Evolutionary conservation across 2,113 vertebrate species (phyloP).

Genomic region (Bos javanicus): DNA sequence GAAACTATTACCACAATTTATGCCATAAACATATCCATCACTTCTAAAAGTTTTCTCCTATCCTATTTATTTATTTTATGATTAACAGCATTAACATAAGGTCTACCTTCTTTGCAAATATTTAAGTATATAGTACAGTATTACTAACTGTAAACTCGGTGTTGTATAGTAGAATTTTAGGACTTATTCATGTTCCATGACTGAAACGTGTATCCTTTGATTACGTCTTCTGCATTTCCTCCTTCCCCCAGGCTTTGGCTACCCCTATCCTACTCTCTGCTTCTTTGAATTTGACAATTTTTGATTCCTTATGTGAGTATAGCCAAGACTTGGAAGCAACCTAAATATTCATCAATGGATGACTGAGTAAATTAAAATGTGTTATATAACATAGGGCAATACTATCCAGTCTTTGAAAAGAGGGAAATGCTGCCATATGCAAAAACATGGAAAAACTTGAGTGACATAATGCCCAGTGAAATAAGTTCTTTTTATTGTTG

Average conservation of each 20-base stretch:
- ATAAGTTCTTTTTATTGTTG: neutral
- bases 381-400: neutral
- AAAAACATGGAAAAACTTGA: neutral
- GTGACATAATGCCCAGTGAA: neutral
- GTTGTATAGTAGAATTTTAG: neutral
- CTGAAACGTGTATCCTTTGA: neutral
- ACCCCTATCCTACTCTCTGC: neutral
- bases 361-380: neutral
- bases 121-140: neutral
- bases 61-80: neutral
- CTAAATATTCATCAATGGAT: neutral
- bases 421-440: neutral
- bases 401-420: neutral
- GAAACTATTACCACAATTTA: neutral
- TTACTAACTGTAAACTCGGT: neutral
- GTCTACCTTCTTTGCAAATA: neutral
- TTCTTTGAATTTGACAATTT: neutral
- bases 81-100: neutral
- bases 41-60: neutral
- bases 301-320: neutral
- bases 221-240: neutral
- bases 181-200: neutral
- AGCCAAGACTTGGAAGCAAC: neutral
- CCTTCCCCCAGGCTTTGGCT: neutral
- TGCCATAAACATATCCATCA: neutral